Evolutionary conservation across 2,888 invertebrate genomes (phyloP).

Genomic region (Synanthedon vespiformis): DNA sequence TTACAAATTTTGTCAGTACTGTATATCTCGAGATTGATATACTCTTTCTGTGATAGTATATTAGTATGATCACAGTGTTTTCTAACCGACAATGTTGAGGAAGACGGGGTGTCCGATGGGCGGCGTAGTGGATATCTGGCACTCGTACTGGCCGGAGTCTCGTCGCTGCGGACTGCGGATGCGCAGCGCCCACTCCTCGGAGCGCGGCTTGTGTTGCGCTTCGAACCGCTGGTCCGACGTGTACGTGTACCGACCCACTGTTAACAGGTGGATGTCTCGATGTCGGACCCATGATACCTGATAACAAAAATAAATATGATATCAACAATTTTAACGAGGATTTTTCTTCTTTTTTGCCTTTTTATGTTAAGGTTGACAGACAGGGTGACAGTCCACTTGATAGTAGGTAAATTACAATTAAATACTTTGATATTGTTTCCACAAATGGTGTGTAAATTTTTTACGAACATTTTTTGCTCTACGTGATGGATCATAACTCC

Average conservation of each 20-base stretch:
- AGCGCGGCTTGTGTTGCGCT: slow-evolving; percentile 84
- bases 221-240: slow-evolving; percentile 85
- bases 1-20: too few relatives aligned
- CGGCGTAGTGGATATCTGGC: slow-evolving; percentile 89
- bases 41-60: too few relatives aligned
- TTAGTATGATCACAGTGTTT: too few relatives aligned
- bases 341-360: too few relatives aligned
- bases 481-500: too few relatives aligned
- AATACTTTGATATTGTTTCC: too few relatives aligned
- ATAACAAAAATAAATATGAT: slow-evolving; percentile 13
- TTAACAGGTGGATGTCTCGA: slow-evolving; percentile 89
- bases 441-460: too few relatives aligned
- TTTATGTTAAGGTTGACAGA: too few relatives aligned
- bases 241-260: slow-evolving; percentile 90
- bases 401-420: too few relatives aligned
- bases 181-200: slow-evolving; percentile 88
- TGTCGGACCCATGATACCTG: slow-evolving; percentile 95
- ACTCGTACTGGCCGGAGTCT: slow-evolving; percentile 88
- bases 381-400: too few relatives aligned
- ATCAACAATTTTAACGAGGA: neutral
- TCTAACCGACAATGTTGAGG: slow-evolving; percentile 84
- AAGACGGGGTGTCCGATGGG: slow-evolving; percentile 83
- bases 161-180: slow-evolving; percentile 77
- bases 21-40: too few relatives aligned
- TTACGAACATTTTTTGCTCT: too few relatives aligned